Evolutionary conservation across 2,113 vertebrate species (phyloP).

Genomic region (Bos taurus): DNA sequence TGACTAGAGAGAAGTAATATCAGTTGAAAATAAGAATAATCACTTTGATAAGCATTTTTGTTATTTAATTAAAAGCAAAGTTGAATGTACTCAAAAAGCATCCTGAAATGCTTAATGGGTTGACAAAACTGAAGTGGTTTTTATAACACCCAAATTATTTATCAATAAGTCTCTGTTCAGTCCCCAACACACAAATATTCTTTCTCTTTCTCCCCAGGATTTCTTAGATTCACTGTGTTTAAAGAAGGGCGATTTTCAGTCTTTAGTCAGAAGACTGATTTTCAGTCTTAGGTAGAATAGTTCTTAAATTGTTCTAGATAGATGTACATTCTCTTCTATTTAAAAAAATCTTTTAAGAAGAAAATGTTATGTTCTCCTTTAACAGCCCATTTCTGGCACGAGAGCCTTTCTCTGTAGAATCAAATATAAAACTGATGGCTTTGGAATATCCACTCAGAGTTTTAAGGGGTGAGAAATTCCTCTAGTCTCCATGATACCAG

Average conservation of each 20-base stretch:
- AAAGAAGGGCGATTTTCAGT: neutral
- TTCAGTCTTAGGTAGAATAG: neutral
- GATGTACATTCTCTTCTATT: neutral
- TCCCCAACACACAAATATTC: neutral
- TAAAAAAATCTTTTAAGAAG: neutral
- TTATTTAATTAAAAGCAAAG: neutral
- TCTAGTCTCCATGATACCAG: neutral
- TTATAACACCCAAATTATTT: neutral
- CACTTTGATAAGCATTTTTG: neutral
- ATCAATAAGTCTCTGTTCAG: neutral
- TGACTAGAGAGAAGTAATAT: neutral
- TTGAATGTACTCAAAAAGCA: neutral
- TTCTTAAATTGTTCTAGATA: neutral
- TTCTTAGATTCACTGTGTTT: neutral
- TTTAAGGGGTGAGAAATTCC: neutral
- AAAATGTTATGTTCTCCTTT: neutral
- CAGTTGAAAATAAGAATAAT: neutral
- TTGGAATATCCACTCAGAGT: neutral
- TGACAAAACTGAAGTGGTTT: neutral
- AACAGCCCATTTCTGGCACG: neutral
- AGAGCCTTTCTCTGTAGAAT: neutral
- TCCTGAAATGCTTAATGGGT: neutral
- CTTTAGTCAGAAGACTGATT: neutral
- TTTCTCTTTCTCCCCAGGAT: neutral
- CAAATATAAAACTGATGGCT: neutral